A percentile compares a stretch with the other conserved stretches of the same genome.
Evolutionary conservation across 1,140 invertebrate genomes (phyloP).

Genomic region (Venturia canescens): DNA sequence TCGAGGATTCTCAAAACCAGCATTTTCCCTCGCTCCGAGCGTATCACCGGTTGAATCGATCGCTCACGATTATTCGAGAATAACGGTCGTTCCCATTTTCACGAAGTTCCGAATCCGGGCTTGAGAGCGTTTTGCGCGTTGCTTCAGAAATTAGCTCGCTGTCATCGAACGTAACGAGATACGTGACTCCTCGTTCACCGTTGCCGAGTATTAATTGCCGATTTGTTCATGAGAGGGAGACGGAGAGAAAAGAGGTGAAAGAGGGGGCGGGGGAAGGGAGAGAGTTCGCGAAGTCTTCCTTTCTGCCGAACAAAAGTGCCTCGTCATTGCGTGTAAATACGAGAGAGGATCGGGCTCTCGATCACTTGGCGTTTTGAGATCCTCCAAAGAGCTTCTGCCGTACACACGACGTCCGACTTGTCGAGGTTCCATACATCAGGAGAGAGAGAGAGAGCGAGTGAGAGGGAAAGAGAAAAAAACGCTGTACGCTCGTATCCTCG

Average conservation of each 20-base stretch:
- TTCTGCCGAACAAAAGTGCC: constrained; percentile 48
- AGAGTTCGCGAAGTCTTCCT: constrained; percentile 12
- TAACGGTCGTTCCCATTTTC: too few species aligned
- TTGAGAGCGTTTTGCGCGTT: too few species aligned
- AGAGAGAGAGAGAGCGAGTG: not conserved
- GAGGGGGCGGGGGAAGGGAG: not conserved
- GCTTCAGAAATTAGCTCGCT: constrained; percentile 16
- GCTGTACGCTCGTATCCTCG: not conserved
- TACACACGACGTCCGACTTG: not conserved
- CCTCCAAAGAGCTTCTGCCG: constrained; percentile 28
- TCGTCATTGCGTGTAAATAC: constrained; percentile 56
- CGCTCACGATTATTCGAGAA: too few species aligned
- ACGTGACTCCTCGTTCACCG: constrained; percentile 15
- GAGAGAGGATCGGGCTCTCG: constrained; percentile 6
- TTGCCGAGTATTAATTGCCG: constrained; percentile 7
- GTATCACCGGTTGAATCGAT: too few species aligned
- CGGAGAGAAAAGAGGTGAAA: not conserved
- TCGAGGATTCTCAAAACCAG: too few species aligned
- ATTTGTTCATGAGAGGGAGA: not conserved
- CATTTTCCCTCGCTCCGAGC: too few species aligned
- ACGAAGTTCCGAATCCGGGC: too few species aligned
- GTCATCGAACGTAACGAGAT: constrained; percentile 30
- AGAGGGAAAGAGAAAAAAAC: too few species aligned
- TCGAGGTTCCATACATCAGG: not conserved
- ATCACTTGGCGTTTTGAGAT: not conserved